Conservation (phyloP, 2,888 invertebrate species). For the Notodonta ziczac region DNA sequence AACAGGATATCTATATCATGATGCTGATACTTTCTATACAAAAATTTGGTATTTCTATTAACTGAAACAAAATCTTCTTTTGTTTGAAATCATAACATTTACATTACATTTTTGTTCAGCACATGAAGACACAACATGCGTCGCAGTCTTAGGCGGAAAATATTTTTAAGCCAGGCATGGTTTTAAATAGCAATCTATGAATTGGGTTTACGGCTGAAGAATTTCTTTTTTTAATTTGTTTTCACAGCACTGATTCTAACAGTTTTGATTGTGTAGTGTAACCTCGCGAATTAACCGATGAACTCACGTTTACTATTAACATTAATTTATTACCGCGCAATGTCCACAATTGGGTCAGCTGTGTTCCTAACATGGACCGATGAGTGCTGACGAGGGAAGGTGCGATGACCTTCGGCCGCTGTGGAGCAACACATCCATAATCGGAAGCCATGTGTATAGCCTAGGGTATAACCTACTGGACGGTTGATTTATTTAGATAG, state of each 20-base stretch:
- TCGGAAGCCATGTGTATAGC: background rate
- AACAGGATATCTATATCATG: background rate
- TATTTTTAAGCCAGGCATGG: too few species aligned
- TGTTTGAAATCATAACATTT: too few species aligned
- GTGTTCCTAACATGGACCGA: conserved; percentile 16
- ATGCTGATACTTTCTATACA: background rate
- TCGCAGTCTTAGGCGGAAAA: too few species aligned
- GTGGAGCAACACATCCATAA: conserved; percentile 14
- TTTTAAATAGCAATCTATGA: too few species aligned
- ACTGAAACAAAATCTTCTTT: too few species aligned
- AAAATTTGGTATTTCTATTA: too few species aligned
- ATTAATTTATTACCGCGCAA: background rate
- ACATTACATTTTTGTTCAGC: too few species aligned
- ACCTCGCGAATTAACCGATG: background rate
- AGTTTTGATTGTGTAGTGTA: background rate
- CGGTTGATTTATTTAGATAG: background rate
- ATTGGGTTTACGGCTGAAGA: too few species aligned
- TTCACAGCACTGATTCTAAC: too few species aligned
- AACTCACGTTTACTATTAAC: background rate
- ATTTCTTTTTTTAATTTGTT: too few species aligned
- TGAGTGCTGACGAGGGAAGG: conserved; percentile 6
- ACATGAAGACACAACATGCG: too few species aligned
- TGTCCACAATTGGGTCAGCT: conserved; percentile 15
- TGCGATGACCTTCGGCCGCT: conserved; percentile 6
- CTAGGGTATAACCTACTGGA: background rate